Evolutionary conservation across 2,888 invertebrate species (phyloP), one percentile per base, ranked within the genome.

Genomic region (Drosophila siamana): DNA sequence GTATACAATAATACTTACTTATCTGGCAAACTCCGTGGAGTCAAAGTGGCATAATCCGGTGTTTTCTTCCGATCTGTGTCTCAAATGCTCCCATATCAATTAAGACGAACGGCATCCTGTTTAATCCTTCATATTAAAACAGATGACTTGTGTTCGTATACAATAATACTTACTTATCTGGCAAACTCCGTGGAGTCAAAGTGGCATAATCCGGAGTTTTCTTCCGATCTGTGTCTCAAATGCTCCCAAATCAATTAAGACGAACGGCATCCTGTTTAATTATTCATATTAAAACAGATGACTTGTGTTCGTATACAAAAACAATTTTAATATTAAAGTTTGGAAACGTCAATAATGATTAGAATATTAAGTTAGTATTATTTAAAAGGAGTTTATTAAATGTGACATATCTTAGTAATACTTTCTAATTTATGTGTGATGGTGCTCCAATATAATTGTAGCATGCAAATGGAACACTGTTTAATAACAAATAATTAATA

Each of bases 231-330:
- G 54, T 75, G 68, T 77, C 69, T 80, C 73, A 78, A 69, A 76
- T 63, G n/a, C 69, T 73, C 66, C 74, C 1, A 74, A n/a, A 60
- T 13, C 0, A 69, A 69, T 7, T 0, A 16, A 46, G 47, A 40
- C 71, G 67, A 75, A 74, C 70, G 75, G 76, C 74, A 75, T 75
- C 74, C 71, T 75, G 74, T 38, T 48, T 70, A 75, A 63, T 71
- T 1, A 0, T 0, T 36, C 5, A 71, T 71, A 76, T 71, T 74
- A 66, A 59, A 51, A 11, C 75, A 71, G 76, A 75, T 54, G 75
- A 76, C 76, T 76, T 75, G 59, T 68, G 70, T 75, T 76, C 38
- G 74, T 60, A 41, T 59, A 74, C 73, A 74, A 11, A 13, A 11
- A 4, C 0, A 62, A 48, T 38, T 47, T 1, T 51, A 7, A 69